These are phyloP conservation scores for Druon quercuslanigerum DNA, from an alignment of 1,140 invertebrate genomes.

Conservation along the genomic window DNA sequence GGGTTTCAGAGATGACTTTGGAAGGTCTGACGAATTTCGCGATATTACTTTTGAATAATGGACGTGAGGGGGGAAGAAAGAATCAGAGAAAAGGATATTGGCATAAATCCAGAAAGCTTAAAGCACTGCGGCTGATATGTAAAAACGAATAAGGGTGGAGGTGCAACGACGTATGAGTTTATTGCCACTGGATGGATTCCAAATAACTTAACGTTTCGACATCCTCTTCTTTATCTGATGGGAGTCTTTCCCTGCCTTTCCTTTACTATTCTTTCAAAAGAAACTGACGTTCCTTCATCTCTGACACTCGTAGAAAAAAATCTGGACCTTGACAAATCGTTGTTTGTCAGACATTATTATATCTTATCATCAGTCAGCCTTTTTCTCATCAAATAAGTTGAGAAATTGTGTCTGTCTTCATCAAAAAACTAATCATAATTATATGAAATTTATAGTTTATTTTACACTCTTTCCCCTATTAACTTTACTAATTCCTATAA, in stretches of 20 bases:
- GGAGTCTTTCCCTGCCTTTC: conserved; percentile 7
- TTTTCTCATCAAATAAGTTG: not conserved
- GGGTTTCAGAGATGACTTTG: not conserved
- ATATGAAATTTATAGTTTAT: too few species aligned
- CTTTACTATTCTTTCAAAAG: conserved; percentile 23
- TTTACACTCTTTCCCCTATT: too few species aligned
- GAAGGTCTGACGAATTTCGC: conserved; percentile 11
- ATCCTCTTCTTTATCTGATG: conserved; percentile 48
- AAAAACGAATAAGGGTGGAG: conserved; percentile 49
- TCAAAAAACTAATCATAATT: too few species aligned
- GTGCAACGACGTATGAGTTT: conserved; percentile 53
- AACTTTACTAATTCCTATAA: too few species aligned
- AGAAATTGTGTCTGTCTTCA: too few species aligned
- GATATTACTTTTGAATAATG: conserved; percentile 46
- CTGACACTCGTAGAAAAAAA: conserved; percentile 37
- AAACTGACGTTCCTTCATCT: conserved; percentile 31
- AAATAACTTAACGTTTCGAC: conserved; percentile 60
- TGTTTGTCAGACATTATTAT: not conserved
- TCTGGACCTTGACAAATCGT: conserved; percentile 34
- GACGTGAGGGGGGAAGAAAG: not conserved
- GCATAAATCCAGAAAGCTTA: conserved; percentile 56
- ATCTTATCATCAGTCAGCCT: not conserved
- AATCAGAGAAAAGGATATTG: conserved; percentile 47
- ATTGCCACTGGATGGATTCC: conserved; percentile 62
- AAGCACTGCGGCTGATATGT: conserved; percentile 54